Evolutionary conservation across 2,797 vertebrate genomes (phyloP).

Genomic region (Crypturellus tataupa): DNA sequence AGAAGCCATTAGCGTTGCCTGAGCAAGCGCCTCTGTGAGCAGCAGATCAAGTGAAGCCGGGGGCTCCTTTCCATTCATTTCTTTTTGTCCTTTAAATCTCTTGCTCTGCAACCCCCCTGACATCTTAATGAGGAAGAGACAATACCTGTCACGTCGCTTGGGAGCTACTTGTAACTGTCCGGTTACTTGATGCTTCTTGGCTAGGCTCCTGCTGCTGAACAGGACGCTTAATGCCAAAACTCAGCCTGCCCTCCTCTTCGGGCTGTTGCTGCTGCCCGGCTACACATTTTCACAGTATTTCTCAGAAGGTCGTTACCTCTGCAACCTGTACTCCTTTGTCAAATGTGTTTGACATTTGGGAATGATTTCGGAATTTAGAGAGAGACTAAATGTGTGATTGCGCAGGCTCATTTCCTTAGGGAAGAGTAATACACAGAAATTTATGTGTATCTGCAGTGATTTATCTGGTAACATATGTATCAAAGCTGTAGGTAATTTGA

Average conservation of each 20-base stretch:
- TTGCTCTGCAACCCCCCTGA: background rate
- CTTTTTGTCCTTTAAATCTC: background rate
- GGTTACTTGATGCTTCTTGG: background rate
- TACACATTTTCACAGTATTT: constrained; percentile 14
- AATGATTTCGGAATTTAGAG: constrained; percentile 21
- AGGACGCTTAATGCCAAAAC: background rate
- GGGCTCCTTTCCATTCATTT: background rate
- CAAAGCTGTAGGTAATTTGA: constrained; percentile 68
- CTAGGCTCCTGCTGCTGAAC: background rate
- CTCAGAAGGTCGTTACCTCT: constrained; percentile 24
- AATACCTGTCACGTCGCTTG: fast-evolving
- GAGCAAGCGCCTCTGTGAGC: background rate
- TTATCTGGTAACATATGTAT: constrained; percentile 63
- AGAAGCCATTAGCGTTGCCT: background rate
- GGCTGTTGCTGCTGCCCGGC: background rate
- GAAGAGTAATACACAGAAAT: constrained; percentile 41
- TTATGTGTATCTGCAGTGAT: constrained; percentile 49
- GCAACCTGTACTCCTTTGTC: background rate
- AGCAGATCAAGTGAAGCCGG: background rate
- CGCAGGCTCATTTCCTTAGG: constrained; percentile 40
- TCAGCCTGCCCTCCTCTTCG: background rate
- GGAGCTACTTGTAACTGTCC: background rate
- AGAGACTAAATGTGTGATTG: constrained; percentile 43
- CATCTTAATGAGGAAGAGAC: background rate
- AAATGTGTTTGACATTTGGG: constrained; percentile 31